Evolutionary conservation across 2,797 vertebrate species (phyloP).

Genomic region (Sebastes steindachneri): DNA sequence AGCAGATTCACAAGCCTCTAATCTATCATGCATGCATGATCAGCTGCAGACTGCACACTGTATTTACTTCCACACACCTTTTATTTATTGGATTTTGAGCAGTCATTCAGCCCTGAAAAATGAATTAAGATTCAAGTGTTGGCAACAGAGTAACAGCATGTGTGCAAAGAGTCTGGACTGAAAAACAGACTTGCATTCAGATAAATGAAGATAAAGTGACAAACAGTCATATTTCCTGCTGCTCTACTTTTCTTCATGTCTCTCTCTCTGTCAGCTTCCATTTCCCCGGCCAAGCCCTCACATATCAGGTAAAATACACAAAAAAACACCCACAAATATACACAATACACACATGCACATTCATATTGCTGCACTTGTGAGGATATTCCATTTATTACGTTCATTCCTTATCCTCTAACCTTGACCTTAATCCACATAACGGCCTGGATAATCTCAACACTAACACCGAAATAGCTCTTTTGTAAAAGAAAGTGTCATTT

Average conservation of each 20-base stretch:
- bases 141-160: neutral
- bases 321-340: neutral
- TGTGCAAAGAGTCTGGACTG: neutral
- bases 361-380: neutral
- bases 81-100: slow-evolving; percentile 23
- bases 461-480: slow-evolving; percentile 27
- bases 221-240: neutral
- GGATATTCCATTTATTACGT: slow-evolving; percentile 16
- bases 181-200: neutral
- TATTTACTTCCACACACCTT: slow-evolving; percentile 29
- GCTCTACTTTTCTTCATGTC: neutral
- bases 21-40: slow-evolving; percentile 32
- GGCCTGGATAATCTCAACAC: slow-evolving; percentile 33
- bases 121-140: neutral
- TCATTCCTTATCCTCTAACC: slow-evolving; percentile 50
- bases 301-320: slow-evolving; percentile 75
- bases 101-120: neutral
- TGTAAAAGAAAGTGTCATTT: slow-evolving; percentile 1
- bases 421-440: slow-evolving; percentile 58
- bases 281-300: slow-evolving; percentile 80
- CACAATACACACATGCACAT: slow-evolving; percentile 4
- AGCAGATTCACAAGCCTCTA: slow-evolving; percentile 12
- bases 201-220: neutral
- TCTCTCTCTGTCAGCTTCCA: slow-evolving; percentile 48
- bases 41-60: neutral